Evolutionary conservation across 2,113 vertebrate genomes (phyloP).

Genomic region (Kryptolebias marmoratus): DNA sequence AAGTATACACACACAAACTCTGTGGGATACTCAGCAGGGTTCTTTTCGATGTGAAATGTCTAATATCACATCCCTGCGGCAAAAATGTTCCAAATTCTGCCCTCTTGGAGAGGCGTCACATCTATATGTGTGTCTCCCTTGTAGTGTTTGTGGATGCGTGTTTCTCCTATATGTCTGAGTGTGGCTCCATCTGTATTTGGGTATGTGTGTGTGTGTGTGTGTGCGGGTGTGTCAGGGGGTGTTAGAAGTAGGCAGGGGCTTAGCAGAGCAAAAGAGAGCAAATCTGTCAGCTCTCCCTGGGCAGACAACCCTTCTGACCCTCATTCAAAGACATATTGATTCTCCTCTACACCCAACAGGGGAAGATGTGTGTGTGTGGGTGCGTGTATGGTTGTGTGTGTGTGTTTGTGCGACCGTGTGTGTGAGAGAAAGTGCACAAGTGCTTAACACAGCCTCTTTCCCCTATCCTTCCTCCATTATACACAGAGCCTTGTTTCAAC

Average conservation of each 20-base stretch:
- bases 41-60: slow-evolving; percentile 77
- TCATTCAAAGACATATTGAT: slow-evolving; percentile 89
- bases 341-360: slow-evolving; percentile 80
- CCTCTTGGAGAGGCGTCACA: slow-evolving; percentile 59
- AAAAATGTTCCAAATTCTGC: slow-evolving; percentile 83
- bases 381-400: slow-evolving; percentile 17
- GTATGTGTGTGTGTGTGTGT: slow-evolving; percentile 25
- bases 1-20: slow-evolving; percentile 17
- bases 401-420: not conserved
- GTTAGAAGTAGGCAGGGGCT: slow-evolving; percentile 76
- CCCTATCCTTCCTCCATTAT: slow-evolving; percentile 49
- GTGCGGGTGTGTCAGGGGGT: slow-evolving; percentile 65
- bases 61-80: slow-evolving; percentile 82
- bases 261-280: slow-evolving; percentile 85
- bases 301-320: slow-evolving; percentile 86
- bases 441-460: slow-evolving; percentile 71
- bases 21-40: slow-evolving; percentile 52
- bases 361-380: slow-evolving; percentile 53
- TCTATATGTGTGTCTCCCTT: slow-evolving; percentile 33
- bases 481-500: slow-evolving; percentile 51
- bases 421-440: slow-evolving; percentile 31
- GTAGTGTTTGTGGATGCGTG: slow-evolving; percentile 38
- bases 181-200: slow-evolving; percentile 32
- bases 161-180: slow-evolving; percentile 45
- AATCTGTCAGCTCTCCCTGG: slow-evolving; percentile 87